These are phyloP conservation scores for Sebastes minor DNA, from an alignment of 2,797 vertebrate species.

Conservation along the genomic window DNA sequence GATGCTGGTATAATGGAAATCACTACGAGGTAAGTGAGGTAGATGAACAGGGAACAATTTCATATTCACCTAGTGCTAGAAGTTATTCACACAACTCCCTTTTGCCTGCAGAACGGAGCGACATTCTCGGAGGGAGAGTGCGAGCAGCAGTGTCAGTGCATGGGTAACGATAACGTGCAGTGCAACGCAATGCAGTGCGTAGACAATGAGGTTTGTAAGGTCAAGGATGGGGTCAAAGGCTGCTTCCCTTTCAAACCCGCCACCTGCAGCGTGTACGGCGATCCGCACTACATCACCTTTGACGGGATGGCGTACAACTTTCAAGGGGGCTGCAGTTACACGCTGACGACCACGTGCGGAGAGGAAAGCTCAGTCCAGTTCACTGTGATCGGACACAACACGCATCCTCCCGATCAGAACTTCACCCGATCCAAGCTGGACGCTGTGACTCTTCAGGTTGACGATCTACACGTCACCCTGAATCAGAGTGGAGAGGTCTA, in stretches of 20 bases:
- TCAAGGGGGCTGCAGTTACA: conserved; percentile 85
- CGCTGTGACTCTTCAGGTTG: conserved; percentile 77
- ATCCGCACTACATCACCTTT: conserved; percentile 87
- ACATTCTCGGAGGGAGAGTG: conserved; percentile 72
- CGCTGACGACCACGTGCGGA: conserved; percentile 74
- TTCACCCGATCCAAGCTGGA: conserved; percentile 79
- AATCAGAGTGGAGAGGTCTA: conserved; percentile 74
- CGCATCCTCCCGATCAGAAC: conserved; percentile 66
- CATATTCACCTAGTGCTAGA: background rate
- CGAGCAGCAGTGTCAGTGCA: conserved; percentile 76
- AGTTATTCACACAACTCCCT: conserved; percentile 3
- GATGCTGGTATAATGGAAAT: conserved; percentile 82
- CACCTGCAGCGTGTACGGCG: conserved; percentile 84
- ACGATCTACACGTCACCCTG: conserved; percentile 76
- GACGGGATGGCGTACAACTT: conserved; percentile 81
- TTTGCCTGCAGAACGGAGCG: conserved; percentile 74
- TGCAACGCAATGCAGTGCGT: conserved; percentile 78
- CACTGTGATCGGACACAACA: conserved; percentile 82
- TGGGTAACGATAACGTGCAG: conserved; percentile 59
- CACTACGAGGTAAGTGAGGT: conserved; percentile 74
- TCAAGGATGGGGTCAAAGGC: conserved; percentile 72
- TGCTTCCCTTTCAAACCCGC: conserved; percentile 77
- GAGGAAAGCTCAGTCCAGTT: conserved; percentile 75
- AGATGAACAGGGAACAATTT: background rate
- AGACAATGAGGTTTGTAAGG: conserved; percentile 74